These are phyloP conservation scores for Etia nguti DNA, from an alignment of 2,113 vertebrate species.

Conservation along the genomic window DNA sequence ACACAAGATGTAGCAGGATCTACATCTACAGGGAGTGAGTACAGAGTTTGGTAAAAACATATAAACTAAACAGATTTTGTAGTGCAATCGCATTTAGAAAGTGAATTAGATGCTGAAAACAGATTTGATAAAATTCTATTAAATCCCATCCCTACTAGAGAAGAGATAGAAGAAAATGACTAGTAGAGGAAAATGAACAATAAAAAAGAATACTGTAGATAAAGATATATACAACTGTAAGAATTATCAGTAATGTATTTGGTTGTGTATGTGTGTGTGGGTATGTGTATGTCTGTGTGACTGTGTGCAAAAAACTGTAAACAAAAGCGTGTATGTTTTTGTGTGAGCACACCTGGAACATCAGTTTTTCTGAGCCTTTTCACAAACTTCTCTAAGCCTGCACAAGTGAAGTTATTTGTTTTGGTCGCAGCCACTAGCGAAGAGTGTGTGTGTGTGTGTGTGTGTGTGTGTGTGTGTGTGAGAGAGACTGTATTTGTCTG, in stretches of 20 bases:
- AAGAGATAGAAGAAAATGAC: neutral
- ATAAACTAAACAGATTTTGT: neutral
- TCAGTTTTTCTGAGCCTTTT: slow-evolving; percentile 9
- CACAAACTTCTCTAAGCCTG: slow-evolving; percentile 31
- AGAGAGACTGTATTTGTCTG: slow-evolving; percentile 28
- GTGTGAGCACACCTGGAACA: neutral
- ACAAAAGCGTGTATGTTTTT: neutral
- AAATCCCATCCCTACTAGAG: neutral
- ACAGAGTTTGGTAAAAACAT: neutral
- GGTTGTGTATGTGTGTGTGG: neutral
- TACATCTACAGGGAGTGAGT: neutral
- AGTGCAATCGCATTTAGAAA: neutral
- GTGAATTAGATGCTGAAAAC: neutral
- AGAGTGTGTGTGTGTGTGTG: neutral
- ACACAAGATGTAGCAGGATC: neutral
- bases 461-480: neutral
- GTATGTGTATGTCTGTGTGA: neutral
- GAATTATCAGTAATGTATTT: neutral
- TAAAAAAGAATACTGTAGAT: neutral
- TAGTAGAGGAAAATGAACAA: neutral
- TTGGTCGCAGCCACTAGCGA: neutral
- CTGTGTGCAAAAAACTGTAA: neutral
- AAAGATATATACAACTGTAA: neutral
- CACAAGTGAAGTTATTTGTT: slow-evolving; percentile 29
- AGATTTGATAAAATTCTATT: neutral